phyloP scores from a whole-genome alignment of 23 tunicate genomes.

The Corella eumyota region DNA sequence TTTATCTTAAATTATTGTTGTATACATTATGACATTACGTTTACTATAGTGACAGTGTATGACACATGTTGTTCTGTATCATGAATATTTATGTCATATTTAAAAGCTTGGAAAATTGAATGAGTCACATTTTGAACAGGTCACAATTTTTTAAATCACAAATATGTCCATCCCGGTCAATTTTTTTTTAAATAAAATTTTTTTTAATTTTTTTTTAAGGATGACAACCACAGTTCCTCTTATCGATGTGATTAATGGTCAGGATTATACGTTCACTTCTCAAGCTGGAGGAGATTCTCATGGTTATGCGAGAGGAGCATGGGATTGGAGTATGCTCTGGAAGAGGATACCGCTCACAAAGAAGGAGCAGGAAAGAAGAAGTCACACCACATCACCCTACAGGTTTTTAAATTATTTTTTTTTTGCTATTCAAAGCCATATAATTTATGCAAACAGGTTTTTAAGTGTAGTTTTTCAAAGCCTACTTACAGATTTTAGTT shows the following conservation, averaged over 20 bases:
- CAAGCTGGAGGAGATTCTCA: conserved; percentile 92
- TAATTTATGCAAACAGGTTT: too few species aligned
- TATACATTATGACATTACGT: too few species aligned
- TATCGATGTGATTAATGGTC: conserved; percentile 82
- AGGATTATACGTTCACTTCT: conserved; percentile 80
- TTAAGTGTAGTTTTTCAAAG: too few species aligned
- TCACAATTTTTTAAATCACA: too few species aligned
- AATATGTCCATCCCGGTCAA: too few species aligned
- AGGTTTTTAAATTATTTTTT: conserved; percentile 21
- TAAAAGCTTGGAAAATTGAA: too few species aligned
- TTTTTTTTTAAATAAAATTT: too few species aligned
- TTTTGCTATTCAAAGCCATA: background rate
- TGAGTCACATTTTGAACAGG: too few species aligned
- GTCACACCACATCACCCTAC: conserved; percentile 76
- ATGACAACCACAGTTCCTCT: conserved; percentile 79
- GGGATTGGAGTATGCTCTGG: conserved; percentile 99
- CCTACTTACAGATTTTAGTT: too few species aligned
- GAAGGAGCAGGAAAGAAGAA: conserved; percentile 49
- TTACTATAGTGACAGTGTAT: too few species aligned
- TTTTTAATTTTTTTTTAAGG: conserved; percentile 23
- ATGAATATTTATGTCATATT: too few species aligned
- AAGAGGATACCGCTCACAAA: conserved; percentile 69
- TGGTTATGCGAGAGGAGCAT: conserved; percentile 94
- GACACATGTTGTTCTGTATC: too few species aligned
- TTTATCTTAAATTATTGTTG: background rate